phyloP scores from a whole-genome alignment of 2,888 invertebrate genomes.

The Nasonia oneida region DNA sequence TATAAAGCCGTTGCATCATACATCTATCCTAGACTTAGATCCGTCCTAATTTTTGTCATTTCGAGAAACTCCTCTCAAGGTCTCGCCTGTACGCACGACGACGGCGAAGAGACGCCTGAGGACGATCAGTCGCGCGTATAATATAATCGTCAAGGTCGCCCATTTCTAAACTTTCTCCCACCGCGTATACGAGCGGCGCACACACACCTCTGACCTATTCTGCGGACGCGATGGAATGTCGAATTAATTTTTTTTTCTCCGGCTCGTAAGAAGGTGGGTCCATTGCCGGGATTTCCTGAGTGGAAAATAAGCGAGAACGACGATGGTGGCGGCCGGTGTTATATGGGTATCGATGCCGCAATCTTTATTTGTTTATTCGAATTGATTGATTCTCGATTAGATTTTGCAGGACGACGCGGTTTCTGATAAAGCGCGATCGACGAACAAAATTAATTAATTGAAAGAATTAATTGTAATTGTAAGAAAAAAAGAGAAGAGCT shows the following conservation, averaged over 20 bases:
- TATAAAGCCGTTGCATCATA: slow-evolving; percentile 6
- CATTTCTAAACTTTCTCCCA: slow-evolving; percentile 57
- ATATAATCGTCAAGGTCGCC: slow-evolving; percentile 49
- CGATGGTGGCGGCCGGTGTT: too few species aligned
- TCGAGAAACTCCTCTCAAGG: slow-evolving; percentile 33
- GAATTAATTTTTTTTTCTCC: neutral
- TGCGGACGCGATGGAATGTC: neutral
- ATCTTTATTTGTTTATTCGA: neutral
- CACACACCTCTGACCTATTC: slow-evolving; percentile 26
- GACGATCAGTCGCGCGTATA: neutral
- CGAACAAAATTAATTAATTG: neutral
- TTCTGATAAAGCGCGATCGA: neutral
- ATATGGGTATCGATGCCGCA: too few species aligned
- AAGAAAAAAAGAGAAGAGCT: neutral
- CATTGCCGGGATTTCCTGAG: neutral
- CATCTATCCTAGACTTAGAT: neutral
- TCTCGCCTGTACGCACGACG: neutral
- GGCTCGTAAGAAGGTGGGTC: neutral
- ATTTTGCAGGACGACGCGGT: neutral
- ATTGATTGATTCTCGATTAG: neutral
- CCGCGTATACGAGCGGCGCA: neutral
- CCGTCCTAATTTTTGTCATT: slow-evolving; percentile 35
- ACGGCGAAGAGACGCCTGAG: neutral
- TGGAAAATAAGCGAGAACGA: neutral
- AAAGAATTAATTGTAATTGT: too few species aligned